Base-by-base conservation (phyloP, 2,113 vertebrate species). In the Notothenia coriiceps region DNA sequence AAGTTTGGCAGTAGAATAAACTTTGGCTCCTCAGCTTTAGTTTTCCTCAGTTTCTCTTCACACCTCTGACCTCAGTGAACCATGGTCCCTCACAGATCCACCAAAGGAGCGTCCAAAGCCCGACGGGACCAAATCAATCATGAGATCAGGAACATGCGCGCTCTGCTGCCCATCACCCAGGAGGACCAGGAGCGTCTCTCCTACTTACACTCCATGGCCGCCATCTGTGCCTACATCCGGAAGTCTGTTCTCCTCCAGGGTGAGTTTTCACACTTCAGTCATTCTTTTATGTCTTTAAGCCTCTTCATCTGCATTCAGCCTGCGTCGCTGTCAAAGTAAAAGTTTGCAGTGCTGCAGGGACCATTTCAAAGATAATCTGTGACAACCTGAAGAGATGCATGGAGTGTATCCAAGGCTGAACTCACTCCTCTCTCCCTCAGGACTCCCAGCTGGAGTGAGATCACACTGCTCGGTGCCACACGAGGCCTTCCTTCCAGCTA, bases 41-140 rank as follows among this genome's bases (percentile, higher is more conserved):
- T 73, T 40, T 65, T 59, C 22, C 13, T 22, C 33, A 6, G 50
- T 47, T 61, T 40, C 71, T 35, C 13, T 47, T 13, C 1, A 33
- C 44, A 10, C 6, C 74, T 70, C 76, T 89, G 56, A 80, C 50
- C 63, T 72, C n/a, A 17, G 55, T 69, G 40, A 29, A 83, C 5
- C 77, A 89, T 93, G 91, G 61, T 77, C 1, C 13, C 78, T 20
- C 91, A 81, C 94, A 97, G 97, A 90, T 97, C 96, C 47, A 97
- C 97, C 59, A 97, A 97, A 89, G 94, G 95, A 1, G 96, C 97
- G 1, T 98, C 97, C 18, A 98, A 97, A 89, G 96, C 96, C 18
- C 92, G 96, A 0, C 88, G 96, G 17, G 97, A 97, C 88, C 96
- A 95, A 81, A 97, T 98, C 84, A 97, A 97, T 0, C 69, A 9